Evolutionary conservation across 2,888 invertebrate genomes (phyloP).

Genomic region (Toxonevra muliebris): DNA sequence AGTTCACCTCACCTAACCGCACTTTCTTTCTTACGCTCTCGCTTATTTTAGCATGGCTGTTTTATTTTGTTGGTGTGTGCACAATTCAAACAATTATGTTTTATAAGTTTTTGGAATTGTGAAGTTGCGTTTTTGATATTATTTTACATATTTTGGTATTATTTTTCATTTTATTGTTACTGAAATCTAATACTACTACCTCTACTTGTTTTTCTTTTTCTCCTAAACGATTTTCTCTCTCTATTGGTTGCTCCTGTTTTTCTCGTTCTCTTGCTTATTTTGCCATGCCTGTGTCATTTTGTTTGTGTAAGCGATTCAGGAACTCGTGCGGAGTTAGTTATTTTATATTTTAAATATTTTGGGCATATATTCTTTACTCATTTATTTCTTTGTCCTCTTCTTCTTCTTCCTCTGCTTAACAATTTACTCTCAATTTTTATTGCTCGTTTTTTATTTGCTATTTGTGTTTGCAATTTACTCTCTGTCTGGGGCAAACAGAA

Average conservation of each 20-base stretch:
- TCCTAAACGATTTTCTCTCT: no score
- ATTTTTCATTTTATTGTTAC: background rate
- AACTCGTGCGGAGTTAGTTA: background rate
- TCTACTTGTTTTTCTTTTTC: background rate
- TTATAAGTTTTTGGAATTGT: background rate
- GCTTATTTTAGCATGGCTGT: background rate
- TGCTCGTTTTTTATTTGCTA: constrained; percentile 14
- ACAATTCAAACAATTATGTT: background rate
- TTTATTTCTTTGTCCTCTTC: constrained; percentile 11
- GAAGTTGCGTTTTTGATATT: background rate
- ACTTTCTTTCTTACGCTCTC: constrained; percentile 5
- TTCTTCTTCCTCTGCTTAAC: constrained; percentile 1
- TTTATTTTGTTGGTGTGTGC: background rate
- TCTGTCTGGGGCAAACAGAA: background rate
- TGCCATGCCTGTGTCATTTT: no score
- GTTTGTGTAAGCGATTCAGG: no score
- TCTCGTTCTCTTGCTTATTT: no score
- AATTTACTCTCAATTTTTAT: constrained; percentile 11
- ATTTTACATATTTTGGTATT: background rate
- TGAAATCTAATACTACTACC: no score
- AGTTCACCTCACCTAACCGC: background rate
- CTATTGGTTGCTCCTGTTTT: no score
- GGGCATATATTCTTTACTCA: constrained; percentile 7
- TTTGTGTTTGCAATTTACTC: constrained; percentile 4
- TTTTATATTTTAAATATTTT: background rate